These are phyloP conservation scores for Nemopilema nomurai DNA, from an alignment of 30 jellyfish, hydroid and myxozoan species.

Conservation along the genomic window DNA sequence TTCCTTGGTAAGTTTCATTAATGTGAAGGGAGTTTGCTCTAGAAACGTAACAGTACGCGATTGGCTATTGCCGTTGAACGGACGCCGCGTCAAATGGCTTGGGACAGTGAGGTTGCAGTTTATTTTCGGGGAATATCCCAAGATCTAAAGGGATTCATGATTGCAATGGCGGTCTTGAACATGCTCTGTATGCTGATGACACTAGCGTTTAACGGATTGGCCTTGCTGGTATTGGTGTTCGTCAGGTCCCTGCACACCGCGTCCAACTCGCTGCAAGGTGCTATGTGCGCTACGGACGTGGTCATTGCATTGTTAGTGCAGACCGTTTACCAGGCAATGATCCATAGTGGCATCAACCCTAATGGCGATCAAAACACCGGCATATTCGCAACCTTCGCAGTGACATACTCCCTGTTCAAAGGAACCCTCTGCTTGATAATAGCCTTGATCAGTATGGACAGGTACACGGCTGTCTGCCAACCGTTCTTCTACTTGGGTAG, in stretches of 20 bases:
- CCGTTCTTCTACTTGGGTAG: slow-evolving; percentile 13
- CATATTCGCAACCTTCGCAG: background rate
- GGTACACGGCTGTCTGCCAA: slow-evolving; percentile 8
- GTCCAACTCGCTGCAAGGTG: slow-evolving; percentile 7
- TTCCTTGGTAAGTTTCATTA: too few species aligned
- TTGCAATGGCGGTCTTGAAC: background rate
- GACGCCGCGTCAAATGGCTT: too few species aligned
- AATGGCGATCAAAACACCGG: background rate
- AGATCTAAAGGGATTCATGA: background rate
- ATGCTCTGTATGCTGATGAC: background rate
- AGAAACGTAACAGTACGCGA: background rate
- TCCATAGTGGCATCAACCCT: background rate
- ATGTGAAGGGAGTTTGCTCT: background rate
- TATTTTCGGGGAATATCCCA: background rate
- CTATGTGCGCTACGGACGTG: slow-evolving; percentile 5
- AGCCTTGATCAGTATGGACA: slow-evolving; percentile 17
- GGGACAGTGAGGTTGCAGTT: background rate
- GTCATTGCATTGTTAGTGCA: background rate
- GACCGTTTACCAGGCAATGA: slow-evolving; percentile 11
- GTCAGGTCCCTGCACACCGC: slow-evolving; percentile 15
- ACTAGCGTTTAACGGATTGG: background rate
- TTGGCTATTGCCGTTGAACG: background rate
- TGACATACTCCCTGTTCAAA: slow-evolving; percentile 1
- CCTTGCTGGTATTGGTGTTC: background rate
- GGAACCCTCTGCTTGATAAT: slow-evolving; percentile 1